These are phyloP conservation scores for Zelostemma sp. DNA, from an alignment of 1,140 invertebrate species.

Conservation along the genomic window DNA sequence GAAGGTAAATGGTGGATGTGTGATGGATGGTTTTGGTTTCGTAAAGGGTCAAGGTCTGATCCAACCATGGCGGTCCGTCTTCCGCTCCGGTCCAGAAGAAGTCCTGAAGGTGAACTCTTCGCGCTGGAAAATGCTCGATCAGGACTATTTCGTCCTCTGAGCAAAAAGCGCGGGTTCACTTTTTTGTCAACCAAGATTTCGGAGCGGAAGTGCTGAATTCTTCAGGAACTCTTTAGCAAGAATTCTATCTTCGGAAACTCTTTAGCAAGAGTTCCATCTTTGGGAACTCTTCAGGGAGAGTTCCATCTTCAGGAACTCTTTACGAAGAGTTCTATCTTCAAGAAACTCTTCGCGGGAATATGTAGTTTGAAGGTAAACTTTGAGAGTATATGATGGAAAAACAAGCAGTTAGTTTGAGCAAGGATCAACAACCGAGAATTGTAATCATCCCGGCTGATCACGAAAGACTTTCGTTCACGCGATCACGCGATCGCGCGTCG, in stretches of 20 bases:
- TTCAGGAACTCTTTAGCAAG: too few relatives aligned
- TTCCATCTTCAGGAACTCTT: too few relatives aligned
- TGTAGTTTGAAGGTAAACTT: constrained; percentile 1
- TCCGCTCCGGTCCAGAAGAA: constrained; percentile 90
- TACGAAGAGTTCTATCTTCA: too few relatives aligned
- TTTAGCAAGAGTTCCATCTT: too few relatives aligned
- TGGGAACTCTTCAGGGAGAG: too few relatives aligned
- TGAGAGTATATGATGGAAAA: constrained; percentile 37
- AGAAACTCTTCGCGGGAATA: too few relatives aligned
- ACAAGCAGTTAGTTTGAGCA: constrained; percentile 11
- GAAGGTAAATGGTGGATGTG: constrained; percentile 61
- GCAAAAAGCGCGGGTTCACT: too few relatives aligned
- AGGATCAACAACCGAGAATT: constrained; percentile 28
- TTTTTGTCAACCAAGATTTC: too few relatives aligned
- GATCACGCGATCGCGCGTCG: constrained; percentile 51
- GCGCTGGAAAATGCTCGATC: constrained; percentile 70
- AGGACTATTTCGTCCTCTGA: constrained; percentile 66
- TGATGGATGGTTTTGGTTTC: constrained; percentile 62
- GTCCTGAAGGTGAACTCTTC: constrained; percentile 79
- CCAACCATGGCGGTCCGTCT: constrained; percentile 72
- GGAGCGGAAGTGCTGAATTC: too few relatives aligned
- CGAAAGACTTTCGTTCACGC: constrained; percentile 52
- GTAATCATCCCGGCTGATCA: constrained; percentile 20
- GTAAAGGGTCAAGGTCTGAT: constrained; percentile 62
- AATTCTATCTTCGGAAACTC: too few relatives aligned